Percentiles rank a stretch among this genome's conserved stretches.
phyloP scores from a whole-genome alignment of 2,113 vertebrate species.

The Neolamprologus toae region DNA sequence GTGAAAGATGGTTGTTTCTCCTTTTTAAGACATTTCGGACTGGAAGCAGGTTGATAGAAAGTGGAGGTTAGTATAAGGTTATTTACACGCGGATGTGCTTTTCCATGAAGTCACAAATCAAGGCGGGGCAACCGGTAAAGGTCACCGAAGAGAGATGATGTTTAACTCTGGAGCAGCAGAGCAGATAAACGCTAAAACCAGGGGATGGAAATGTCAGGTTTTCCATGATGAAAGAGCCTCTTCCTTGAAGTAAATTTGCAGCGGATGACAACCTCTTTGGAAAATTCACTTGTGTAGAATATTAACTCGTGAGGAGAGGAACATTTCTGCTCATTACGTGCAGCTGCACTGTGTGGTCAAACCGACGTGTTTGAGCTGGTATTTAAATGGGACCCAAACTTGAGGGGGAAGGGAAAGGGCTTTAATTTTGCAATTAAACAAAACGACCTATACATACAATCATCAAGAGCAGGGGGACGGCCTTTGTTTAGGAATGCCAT shows the following conservation, averaged over 20 bases:
- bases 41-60: neutral
- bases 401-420: neutral
- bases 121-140: constrained; percentile 33
- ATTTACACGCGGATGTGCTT: constrained; percentile 18
- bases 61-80: constrained; percentile 19
- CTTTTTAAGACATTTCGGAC: constrained; percentile 46
- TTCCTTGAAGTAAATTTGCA: neutral
- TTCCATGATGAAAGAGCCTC: constrained; percentile 34
- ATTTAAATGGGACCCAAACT: neutral
- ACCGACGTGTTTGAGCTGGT: neutral
- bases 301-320: neutral
- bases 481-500: constrained; percentile 28
- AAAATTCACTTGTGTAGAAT: neutral
- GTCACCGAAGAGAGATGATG: constrained; percentile 28
- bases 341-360: neutral
- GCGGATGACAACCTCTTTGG: constrained; percentile 19
- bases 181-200: constrained; percentile 1
- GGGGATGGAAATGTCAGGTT: neutral
- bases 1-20: constrained; percentile 4
- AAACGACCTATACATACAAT: constrained; percentile 1
- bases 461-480: neutral
- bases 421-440: constrained; percentile 17
- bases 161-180: neutral
- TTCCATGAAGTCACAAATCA: constrained; percentile 58
- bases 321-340: neutral